These are phyloP conservation scores for Rhagophthalmus giganteus DNA, from an alignment of 2,888 invertebrate genomes.

Conservation along the genomic window DNA sequence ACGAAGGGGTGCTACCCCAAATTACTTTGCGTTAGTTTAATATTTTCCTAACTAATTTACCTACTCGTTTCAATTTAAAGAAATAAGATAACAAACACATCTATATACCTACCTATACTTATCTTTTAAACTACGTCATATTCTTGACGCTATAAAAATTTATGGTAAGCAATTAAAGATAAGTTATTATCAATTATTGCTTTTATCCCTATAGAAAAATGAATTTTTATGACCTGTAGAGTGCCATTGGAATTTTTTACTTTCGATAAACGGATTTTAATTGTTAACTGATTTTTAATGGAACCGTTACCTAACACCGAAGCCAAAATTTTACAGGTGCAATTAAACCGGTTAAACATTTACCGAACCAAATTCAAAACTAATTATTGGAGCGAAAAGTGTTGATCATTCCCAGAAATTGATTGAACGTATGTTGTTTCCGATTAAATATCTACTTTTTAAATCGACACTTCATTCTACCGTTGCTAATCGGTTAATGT, in stretches of 20 bases:
- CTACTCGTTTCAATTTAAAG: neutral
- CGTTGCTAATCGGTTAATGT: no score
- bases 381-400: no score
- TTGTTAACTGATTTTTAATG: constrained; percentile 17
- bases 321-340: neutral
- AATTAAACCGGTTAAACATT: neutral
- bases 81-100: neutral
- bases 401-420: no score
- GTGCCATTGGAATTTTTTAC: constrained; percentile 15
- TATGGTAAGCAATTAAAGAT: constrained; percentile 48
- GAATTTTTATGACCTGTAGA: constrained; percentile 16
- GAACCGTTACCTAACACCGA: neutral
- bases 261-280: constrained; percentile 15
- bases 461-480: neutral
- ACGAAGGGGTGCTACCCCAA: constrained; percentile 21
- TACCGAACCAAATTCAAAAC: no score
- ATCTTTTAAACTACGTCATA: constrained; percentile 10
- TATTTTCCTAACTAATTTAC: constrained; percentile 20
- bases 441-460: no score
- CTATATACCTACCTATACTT: no score
- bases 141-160: constrained; percentile 34
- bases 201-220: constrained; percentile 24
- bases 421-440: no score
- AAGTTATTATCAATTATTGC: constrained; percentile 48
- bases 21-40: constrained; percentile 23